Evolutionary conservation across 2,888 invertebrate species (phyloP).

Genomic region (Apomyelois bistriatella): DNA sequence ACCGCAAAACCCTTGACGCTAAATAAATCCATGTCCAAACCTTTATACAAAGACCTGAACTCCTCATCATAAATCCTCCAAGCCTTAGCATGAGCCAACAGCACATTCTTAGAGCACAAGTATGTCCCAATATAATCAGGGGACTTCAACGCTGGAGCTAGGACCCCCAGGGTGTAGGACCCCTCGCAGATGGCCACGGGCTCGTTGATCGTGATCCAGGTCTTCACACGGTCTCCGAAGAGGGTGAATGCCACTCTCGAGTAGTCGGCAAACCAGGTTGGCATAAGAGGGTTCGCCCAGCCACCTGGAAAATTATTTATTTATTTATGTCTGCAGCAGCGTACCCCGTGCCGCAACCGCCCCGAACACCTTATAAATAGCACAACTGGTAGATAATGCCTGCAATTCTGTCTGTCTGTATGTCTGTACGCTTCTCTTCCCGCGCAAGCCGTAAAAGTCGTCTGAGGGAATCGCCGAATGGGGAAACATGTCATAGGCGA

Average conservation of each 20-base stretch:
- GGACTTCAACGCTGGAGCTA: slow-evolving; percentile 43
- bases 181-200: slow-evolving; percentile 40
- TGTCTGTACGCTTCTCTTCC: too few relatives aligned
- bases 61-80: slow-evolving; percentile 76
- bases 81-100: slow-evolving; percentile 81
- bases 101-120: slow-evolving; percentile 72
- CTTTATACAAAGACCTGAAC: slow-evolving; percentile 65
- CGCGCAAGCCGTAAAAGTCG: too few relatives aligned
- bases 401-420: too few relatives aligned
- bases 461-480: too few relatives aligned
- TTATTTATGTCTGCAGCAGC: too few relatives aligned
- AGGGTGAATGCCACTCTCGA: slow-evolving; percentile 28
- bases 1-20: too few relatives aligned
- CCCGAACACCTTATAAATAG: too few relatives aligned
- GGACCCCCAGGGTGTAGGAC: slow-evolving; percentile 42
- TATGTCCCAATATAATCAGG: not conserved
- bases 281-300: slow-evolving; percentile 32
- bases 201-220: slow-evolving; percentile 34
- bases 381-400: too few relatives aligned
- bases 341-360: too few relatives aligned
- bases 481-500: too few relatives aligned
- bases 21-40: slow-evolving; percentile 30
- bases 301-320: slow-evolving; percentile 66
- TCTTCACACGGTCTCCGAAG: slow-evolving; percentile 36
- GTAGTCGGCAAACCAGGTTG: slow-evolving; percentile 33